A percentile compares a stretch with the other conserved stretches of the same genome.
Conservation (phyloP, 2,888 invertebrate species). For the Xanthia togata region DNA sequence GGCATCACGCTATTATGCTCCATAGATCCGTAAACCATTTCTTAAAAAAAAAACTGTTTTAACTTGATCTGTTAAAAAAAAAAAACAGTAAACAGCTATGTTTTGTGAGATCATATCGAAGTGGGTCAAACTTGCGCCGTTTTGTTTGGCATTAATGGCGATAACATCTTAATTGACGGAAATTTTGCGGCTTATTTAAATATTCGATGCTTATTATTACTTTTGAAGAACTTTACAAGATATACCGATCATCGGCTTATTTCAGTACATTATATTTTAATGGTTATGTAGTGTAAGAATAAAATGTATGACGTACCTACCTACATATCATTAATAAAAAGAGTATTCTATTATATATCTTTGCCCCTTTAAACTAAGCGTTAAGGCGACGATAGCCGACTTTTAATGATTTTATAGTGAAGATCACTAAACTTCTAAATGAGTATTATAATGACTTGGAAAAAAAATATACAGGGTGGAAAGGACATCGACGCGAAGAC, state of each 20-base stretch:
- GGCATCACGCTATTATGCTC: neutral
- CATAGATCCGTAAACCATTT: neutral
- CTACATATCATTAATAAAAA: too few species aligned
- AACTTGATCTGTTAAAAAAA: constrained; percentile 11
- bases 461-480: too few species aligned
- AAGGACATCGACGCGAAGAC: too few species aligned
- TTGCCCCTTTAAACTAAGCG: neutral
- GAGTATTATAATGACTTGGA: too few species aligned
- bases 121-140: constrained; percentile 42
- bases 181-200: constrained; percentile 37
- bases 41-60: neutral
- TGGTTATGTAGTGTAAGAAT: too few species aligned
- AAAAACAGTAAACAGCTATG: constrained; percentile 24
- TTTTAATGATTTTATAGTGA: too few species aligned
- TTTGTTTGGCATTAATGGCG: constrained; percentile 38
- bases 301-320: neutral
- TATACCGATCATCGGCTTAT: neutral
- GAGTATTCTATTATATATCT: neutral
- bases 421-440: too few species aligned
- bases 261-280: constrained; percentile 4
- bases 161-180: constrained; percentile 35
- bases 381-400: too few species aligned
- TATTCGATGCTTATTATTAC: constrained; percentile 4
- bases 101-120: constrained; percentile 41
- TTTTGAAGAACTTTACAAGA: neutral